Evolutionary conservation across 2,888 invertebrate species (phyloP).

Genomic region (Venustoraphidia nigricollis): DNA sequence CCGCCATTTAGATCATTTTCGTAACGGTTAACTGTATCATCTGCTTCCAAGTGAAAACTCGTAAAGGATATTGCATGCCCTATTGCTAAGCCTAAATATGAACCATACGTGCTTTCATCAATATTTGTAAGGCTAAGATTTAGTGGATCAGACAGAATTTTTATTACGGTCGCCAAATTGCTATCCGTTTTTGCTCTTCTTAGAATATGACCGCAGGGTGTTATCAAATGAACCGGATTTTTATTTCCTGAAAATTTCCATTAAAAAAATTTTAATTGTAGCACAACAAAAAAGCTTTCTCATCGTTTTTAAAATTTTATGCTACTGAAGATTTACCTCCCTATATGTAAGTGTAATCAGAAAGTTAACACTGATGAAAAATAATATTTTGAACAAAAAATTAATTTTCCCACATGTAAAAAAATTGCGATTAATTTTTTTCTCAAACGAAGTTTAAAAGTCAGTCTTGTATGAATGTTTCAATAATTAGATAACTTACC

Average conservation of each 20-base stretch:
- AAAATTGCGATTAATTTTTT: too few relatives aligned
- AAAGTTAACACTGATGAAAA: too few relatives aligned
- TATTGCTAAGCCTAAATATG: constrained; percentile 3
- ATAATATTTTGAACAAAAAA: too few relatives aligned
- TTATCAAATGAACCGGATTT: constrained; percentile 43
- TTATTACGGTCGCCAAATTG: constrained; percentile 43
- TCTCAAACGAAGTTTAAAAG: too few relatives aligned
- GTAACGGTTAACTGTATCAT: neutral
- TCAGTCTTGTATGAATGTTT: too few relatives aligned
- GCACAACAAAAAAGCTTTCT: neutral
- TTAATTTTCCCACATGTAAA: too few relatives aligned
- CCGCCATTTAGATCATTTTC: neutral
- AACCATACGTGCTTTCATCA: constrained; percentile 1
- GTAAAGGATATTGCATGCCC: constrained; percentile 5
- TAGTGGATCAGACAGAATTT: constrained; percentile 43
- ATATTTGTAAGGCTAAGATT: constrained; percentile 2
- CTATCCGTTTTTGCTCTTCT: constrained; percentile 40
- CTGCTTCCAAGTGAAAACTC: constrained; percentile 1
- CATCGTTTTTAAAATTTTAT: too few relatives aligned
- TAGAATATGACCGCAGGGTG: constrained; percentile 41
- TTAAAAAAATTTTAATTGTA: constrained; percentile 7
- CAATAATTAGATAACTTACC: constrained; percentile 23
- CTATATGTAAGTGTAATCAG: too few relatives aligned
- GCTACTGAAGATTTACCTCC: too few relatives aligned
- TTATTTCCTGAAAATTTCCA: constrained; percentile 33